These are phyloP conservation scores for Aleadryas rufinucha DNA, from an alignment of 2,113 vertebrate genomes.

Conservation along the genomic window DNA sequence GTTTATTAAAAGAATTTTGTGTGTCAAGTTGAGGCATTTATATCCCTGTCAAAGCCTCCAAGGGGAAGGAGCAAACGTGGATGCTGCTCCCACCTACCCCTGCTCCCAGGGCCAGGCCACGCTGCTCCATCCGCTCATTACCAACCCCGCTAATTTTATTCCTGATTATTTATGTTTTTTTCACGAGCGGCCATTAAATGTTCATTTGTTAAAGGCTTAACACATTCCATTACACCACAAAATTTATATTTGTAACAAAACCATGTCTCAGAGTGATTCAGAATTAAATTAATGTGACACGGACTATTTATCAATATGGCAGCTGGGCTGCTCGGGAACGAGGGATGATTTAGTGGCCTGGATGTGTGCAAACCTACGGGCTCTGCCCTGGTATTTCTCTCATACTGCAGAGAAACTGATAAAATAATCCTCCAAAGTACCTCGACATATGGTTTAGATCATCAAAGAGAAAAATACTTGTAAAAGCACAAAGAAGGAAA, in stretches of 20 bases:
- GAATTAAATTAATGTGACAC: conserved; percentile 68
- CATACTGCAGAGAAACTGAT: conserved; percentile 65
- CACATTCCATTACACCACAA: conserved; percentile 70
- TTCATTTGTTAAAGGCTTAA: conserved; percentile 71
- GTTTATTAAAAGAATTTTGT: not conserved
- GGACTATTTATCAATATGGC: conserved; percentile 66
- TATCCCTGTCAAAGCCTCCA: not conserved
- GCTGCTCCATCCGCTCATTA: conserved; percentile 32
- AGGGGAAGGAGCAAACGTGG: not conserved
- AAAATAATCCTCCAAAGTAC: conserved; percentile 72
- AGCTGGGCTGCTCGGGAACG: conserved; percentile 39
- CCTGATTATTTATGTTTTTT: conserved; percentile 65
- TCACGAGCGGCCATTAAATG: conserved; percentile 61
- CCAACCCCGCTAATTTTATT: conserved; percentile 52
- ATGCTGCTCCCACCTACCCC: conserved; percentile 2
- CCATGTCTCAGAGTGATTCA: conserved; percentile 67
- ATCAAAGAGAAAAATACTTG: conserved; percentile 71
- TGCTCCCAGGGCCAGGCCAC: not conserved
- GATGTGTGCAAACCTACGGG: conserved; percentile 57
- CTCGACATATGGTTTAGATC: conserved; percentile 74
- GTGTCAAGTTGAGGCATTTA: not conserved
- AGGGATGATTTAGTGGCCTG: conserved; percentile 62
- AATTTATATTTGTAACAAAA: conserved; percentile 70
- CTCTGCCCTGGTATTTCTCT: conserved; percentile 66
- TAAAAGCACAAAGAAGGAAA: conserved; percentile 63